Evolutionary conservation across 2,113 vertebrate species (phyloP), one percentile per base, ranked within the genome.

Genomic region (Nycticryphes semicollaris): DNA sequence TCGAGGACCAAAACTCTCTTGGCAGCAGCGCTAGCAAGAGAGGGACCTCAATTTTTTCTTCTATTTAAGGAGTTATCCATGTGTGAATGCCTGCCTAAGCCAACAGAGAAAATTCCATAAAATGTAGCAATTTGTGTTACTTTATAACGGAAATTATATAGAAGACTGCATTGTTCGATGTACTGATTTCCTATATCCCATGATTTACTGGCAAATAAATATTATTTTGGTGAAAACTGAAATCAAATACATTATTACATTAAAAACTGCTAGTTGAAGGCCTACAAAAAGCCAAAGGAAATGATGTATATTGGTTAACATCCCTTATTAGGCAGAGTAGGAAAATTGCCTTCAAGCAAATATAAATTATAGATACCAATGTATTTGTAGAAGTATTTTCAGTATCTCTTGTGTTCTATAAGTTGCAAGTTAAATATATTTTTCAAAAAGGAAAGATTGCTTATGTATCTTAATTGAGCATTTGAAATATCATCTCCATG

Each of bases 281-380:
- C 66, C 43, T 93, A 13, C 87, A 80, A 56, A 84, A 68, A 57
- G 43, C 59, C 69, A 69, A 41, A 94, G 62, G 93, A 97, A 84
- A 89, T 90, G 10, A 80, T 83, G 47, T 80, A 37, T 64, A 70
- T 92, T 89, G 79, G 50, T 94, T 94, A 74, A 87, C 89, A 93
- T 69, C 60, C 69, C 12, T 89, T 84, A 70, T 95, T 31, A 81
- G 56, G 45, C 43, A 45, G 91, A 64, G 91, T 95, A 93, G 66
- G 50, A 96, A 97, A 97, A 96, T 93, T 94, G 51, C 85, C 69
- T 96, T 92, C 37, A 70, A 96, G 73, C 90, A 90, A 94, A 94
- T 92, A 84, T 88, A 84, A 79, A 92, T 97, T 81, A 94, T 93
- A 96, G 33, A 35, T 75, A 83, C 47, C 60, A 93, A 91, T 30